A percentile compares a stretch with the other conserved stretches of the same genome.
These are phyloP conservation scores for Cydia splendana DNA, from an alignment of 1,140 invertebrate genomes.

Conservation along the genomic window DNA sequence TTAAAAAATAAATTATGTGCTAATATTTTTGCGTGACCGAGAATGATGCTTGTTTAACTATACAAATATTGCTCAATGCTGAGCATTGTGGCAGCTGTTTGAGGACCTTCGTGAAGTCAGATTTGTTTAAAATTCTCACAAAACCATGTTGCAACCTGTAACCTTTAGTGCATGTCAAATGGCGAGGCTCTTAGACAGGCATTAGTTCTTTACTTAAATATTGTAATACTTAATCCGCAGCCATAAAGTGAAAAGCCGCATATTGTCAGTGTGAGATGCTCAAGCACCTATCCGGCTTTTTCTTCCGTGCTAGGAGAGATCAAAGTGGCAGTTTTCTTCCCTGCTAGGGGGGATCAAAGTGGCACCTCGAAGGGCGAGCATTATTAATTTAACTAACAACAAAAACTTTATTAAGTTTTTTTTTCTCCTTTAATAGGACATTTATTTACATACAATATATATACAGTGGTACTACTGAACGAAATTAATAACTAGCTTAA, in stretches of 20 bases:
- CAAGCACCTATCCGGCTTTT: too few relatives aligned
- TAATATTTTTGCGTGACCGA: background rate
- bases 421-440: too few relatives aligned
- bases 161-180: conserved; percentile 31
- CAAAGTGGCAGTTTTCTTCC: too few relatives aligned
- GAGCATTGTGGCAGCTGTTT: conserved; percentile 39
- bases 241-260: background rate
- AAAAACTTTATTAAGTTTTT: too few relatives aligned
- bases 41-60: background rate
- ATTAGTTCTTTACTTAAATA: conserved; percentile 1
- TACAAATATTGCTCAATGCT: conserved; percentile 34
- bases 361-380: too few relatives aligned
- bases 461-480: too few relatives aligned
- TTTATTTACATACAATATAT: too few relatives aligned
- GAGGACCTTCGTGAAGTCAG: conserved; percentile 37
- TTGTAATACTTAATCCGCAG: conserved; percentile 7
- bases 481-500: too few relatives aligned
- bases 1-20: conserved; percentile 18
- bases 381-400: too few relatives aligned
- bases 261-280: too few relatives aligned
- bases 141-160: conserved; percentile 36
- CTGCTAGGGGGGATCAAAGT: too few relatives aligned
- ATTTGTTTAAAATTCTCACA: conserved; percentile 39
- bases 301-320: too few relatives aligned
- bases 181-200: conserved; percentile 13